Evolutionary conservation across 2,888 invertebrate species (phyloP), one percentile per base, ranked within the genome.

Genomic region (Napeogenes inachia): DNA sequence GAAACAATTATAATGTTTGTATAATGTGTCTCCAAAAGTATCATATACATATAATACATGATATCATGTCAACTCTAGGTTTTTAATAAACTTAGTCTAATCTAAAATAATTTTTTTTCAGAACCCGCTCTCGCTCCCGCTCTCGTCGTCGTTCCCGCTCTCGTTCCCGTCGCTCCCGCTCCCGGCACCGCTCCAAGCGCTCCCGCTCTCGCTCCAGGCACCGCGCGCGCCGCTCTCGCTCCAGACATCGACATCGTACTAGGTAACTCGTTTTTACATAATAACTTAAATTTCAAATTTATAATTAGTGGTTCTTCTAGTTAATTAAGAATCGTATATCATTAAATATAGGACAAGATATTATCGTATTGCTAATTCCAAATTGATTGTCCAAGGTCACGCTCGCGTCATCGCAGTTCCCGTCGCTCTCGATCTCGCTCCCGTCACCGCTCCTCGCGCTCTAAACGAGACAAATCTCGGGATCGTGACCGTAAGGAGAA

Each of bases 141-240:
- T 92, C 85, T 1, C 85, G 92, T 0, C 87, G 92, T 8, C 85
- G 92, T 13, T 93, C 94, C 0, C 91, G 94, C 2, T 95, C 95
- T 0, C 91, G 94, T 4, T 94, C 94, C 0, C 90, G 92, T 0
- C 88, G 92, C 32, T 92, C 93, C 2, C 89, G 93, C 55, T 93
- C 93, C 0, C 86, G 91, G 2, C 91, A 91, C 70, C 92, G 81
- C 82, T 86, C 81, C 74, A 89, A 91, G 70, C 87, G 92, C 12
- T 93, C 93, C 0, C 88, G 93, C 1, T 89, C 89, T 2, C 89
- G 92, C 54, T 91, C 92, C 21, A 82, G 92, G 0, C 92, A 92
- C 54, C 91, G 93, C 67, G 92, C 93, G 2, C 91, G 93, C 5
- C 91, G 93, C 55, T 93, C 93, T 2, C 89, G 93, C 47, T 92